Percentiles rank a stretch among this genome's conserved stretches.
Conservation (phyloP, 2,797 vertebrate genomes). For the Neosalanx taihuensis region DNA sequence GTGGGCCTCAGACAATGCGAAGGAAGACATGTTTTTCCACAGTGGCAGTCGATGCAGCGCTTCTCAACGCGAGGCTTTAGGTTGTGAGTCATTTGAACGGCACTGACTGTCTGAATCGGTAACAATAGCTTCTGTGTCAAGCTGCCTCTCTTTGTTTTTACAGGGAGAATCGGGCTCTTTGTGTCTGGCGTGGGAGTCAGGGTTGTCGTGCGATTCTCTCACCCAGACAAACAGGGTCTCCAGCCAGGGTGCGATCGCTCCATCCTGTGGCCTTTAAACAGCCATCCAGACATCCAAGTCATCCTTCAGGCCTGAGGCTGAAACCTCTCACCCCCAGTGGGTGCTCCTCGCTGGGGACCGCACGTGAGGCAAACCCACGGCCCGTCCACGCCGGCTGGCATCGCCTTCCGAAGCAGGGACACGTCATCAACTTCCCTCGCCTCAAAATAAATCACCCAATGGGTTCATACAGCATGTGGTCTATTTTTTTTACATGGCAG, state of each 20-base stretch:
- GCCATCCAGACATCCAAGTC: too few relatives aligned
- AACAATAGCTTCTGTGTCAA: too few relatives aligned
- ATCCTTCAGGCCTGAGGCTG: too few relatives aligned
- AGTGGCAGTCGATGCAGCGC: neutral
- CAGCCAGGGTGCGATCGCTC: neutral
- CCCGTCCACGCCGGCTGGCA: too few relatives aligned
- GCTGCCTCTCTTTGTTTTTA: too few relatives aligned
- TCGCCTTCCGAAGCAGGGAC: conserved; percentile 34
- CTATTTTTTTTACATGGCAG: too few relatives aligned
- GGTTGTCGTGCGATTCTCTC: neutral
- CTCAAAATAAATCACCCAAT: neutral
- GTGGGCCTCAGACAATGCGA: neutral
- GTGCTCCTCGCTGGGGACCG: neutral
- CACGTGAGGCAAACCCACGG: too few relatives aligned
- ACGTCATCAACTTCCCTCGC: conserved; percentile 52
- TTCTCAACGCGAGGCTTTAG: neutral
- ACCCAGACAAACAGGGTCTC: neutral
- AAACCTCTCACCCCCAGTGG: neutral
- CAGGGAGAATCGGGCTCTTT: neutral
- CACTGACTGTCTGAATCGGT: too few relatives aligned
- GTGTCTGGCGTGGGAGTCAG: neutral
- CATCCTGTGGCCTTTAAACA: neutral
- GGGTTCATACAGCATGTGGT: too few relatives aligned
- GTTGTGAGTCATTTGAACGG: neutral
- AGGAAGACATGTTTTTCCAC: neutral